Evolutionary conservation across 2,888 invertebrate species (phyloP), one percentile per base, ranked within the genome.

Genomic region (Mactromeris polynyma): DNA sequence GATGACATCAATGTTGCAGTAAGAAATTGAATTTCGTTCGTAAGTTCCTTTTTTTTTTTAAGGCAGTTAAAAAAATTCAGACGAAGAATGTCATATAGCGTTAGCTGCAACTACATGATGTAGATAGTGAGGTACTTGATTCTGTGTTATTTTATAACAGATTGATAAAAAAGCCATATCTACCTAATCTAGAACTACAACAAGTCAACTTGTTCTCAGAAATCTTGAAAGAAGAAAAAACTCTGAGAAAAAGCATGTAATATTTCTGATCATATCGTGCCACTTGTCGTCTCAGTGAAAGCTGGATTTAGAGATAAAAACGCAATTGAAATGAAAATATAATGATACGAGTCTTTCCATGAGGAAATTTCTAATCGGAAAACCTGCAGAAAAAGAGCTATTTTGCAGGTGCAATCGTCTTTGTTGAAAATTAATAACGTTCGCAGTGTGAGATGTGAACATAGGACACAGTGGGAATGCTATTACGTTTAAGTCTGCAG

Each of bases 351-450:
- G 36, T 36, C 58, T 58, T 7, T 73, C 26, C 36, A 33, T 73
- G 31, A 19, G 19, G 73, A 33, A 19, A 11, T 19, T 36, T 73
- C 17, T 73, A 33, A 73, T 36, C 36, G 17, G 31, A 69, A 36
- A 33, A 36, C 19, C 19, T 73, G 73, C 36, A 33, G 33, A 73
- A 36, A 73, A 36, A 33, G 0, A 73, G 33, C 33, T 19, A 73
- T 73, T 73, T 73, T 73, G 73, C 73, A 73, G 73, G 73, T 73
- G 73, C 73, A 33, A n/a, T 73, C 19, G 17, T 36, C 73, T 73
- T 33, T 11, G 33, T 33, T 73, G 73, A 33, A 73, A 58, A 73
- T 73, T 31, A 73, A 73, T 73, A 73, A 73, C 36, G 14, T 73
- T 73, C 33, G 2, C 73, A 73, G 33, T 6, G 36, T 58, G 58